Evolutionary conservation across 2,113 vertebrate species (phyloP).

Genomic region (Probosciger aterrimus): DNA sequence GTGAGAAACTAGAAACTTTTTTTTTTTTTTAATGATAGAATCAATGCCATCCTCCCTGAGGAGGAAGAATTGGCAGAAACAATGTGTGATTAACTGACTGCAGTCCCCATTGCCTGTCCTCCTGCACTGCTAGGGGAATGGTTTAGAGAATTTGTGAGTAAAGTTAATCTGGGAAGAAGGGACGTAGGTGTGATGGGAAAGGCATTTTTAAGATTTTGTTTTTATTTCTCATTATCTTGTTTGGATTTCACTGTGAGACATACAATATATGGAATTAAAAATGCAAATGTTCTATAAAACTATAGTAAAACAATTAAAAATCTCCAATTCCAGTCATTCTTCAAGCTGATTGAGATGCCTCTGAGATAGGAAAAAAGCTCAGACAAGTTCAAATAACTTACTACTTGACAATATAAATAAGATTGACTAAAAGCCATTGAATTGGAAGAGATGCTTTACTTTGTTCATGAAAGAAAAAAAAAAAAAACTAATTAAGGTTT

Average conservation of each 20-base stretch:
- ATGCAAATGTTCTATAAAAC: not conserved
- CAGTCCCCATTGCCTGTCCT: not conserved
- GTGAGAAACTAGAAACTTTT: not conserved
- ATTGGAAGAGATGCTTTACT: not conserved
- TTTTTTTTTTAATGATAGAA: not conserved
- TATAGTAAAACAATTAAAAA: not conserved
- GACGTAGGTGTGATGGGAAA: not conserved
- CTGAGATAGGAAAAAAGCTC: not conserved
- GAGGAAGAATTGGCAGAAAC: not conserved
- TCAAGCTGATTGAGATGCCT: not conserved
- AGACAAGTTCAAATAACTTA: not conserved
- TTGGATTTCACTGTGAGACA: not conserved
- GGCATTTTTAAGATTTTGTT: not conserved
- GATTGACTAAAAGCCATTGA: not conserved
- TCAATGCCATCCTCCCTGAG: not conserved
- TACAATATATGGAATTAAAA: not conserved
- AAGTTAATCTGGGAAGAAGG: not conserved
- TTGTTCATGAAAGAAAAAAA: not conserved
- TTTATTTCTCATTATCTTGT: not conserved
- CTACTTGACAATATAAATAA: not conserved
- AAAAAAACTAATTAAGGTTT: not conserved
- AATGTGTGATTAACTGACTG: not conserved
- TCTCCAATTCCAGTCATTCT: not conserved
- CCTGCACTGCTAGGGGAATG: not conserved
- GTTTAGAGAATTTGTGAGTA: not conserved